Base-by-base conservation (phyloP, 2,113 vertebrate genomes). In the Platanista minor region DNA sequence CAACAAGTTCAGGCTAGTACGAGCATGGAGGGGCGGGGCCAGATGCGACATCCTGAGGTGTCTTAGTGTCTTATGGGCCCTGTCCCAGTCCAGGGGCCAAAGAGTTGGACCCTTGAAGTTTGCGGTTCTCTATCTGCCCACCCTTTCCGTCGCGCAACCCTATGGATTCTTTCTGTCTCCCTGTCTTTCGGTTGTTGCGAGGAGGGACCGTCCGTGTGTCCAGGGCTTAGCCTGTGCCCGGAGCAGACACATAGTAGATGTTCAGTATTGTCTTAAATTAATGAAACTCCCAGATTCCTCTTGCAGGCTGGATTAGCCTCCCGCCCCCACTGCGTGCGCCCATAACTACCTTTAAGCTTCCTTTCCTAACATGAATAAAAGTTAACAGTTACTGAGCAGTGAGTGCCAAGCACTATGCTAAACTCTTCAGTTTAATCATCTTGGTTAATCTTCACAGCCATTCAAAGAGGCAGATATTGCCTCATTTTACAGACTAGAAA, bases 1-100 rank as follows among this genome's bases (percentile, higher is more conserved):
- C 23, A n/a, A 49, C 96, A 95, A 84, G 97, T 81, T 94, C 72
- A 10, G 95, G 64, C 97, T 86, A 62, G 97, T 69, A 82, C 5
- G 52, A 54, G 66, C 54, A 62, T 49, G 87, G 69, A 87, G 93
- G 85, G 97, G 96, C 33, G 93, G 95, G 29, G 83, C 91, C 61
- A 25, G 10, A 8, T 62, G 66, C 41, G 14, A 25, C 71, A 33
- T 71, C 49, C 33, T 0, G 11, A 43, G 74, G 46, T 27, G 17
- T 91, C 25, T 15, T 18, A 27, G 25, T 2, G 43, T 33, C 54
- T 27, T 17, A 7, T 11, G 20, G 11, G 54, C 33, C 6, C 1
- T 0, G 33, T 59, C 46, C 87, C 52, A 15, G 33, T 39, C 41
- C 8, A 0, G 33, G 33, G n/a, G 5, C 33, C 15, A 31, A 36